Base-by-base conservation (phyloP, 2,797 vertebrate species). In the Sebastes paucispinis region DNA sequence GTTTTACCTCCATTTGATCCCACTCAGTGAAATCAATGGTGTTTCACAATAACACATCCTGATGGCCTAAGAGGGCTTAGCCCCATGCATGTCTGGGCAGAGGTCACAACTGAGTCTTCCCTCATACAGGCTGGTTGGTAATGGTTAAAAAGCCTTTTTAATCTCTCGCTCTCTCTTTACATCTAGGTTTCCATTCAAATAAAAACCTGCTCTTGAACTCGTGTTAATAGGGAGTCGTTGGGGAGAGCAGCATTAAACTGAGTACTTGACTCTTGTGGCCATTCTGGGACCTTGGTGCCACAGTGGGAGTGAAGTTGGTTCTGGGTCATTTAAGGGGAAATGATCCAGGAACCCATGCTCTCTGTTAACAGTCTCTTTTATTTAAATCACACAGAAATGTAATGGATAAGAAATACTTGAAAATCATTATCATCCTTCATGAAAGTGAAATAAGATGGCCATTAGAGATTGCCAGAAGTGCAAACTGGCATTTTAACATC, bases 301-400 rank as follows among this genome's bases (percentile, higher is more conserved):
- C 84, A 82, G 79, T 25, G 60, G 69, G 65, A 79, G 34, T 58
- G 70, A 78, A 29, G 58, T 69, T 77, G 80, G 74, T 85, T 88
- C 81, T 59, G 79, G 79, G 81, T 91, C 87, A 91, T 89, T 88
- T 89, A 27, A 83, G 77, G 62, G 59, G 77, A 88, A 88, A 91
- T 81, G 60, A 91, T 50, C 57, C n/a, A 3, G 18, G 52, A 80
- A 60, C 10, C 43, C 7, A 1, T 39, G 36, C 47, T 75, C 73
- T 75, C 31, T 52, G 60, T 50, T 71, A 82, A 77, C 59, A 58
- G 63, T 69, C 25, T 72, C 27, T 84, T 81, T 87, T 83, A 79
- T 83, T 86, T 59, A 81, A 86, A 85, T 79, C 0, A 4, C 68
- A 72, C 11, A 36, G 43, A 87, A 77, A 88, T 55, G 10, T 69